Conservation (phyloP, 2,113 vertebrate genomes). For the Empidonax traillii region DNA sequence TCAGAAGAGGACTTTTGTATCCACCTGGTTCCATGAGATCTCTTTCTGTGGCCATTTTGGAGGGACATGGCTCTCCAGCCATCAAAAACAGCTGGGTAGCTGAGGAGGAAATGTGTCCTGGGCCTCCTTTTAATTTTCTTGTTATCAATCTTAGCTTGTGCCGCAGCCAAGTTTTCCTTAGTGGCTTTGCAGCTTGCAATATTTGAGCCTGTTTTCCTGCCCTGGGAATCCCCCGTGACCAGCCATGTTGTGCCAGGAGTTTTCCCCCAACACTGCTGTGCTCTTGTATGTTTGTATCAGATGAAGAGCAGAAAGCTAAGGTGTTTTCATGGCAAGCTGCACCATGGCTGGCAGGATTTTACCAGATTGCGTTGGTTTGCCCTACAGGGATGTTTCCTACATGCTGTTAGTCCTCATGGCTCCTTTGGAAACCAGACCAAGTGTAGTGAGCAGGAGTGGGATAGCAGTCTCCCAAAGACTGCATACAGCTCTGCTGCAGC, state of each 20-base stretch:
- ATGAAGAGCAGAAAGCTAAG: neutral
- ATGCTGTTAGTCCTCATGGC: neutral
- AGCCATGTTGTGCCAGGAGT: neutral
- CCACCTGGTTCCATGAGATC: neutral
- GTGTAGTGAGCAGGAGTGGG: rapidly evolving
- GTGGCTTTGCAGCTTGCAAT: neutral
- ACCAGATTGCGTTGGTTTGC: rapidly evolving
- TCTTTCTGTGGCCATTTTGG: neutral
- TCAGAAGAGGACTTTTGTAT: neutral
- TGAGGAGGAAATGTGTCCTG: neutral
- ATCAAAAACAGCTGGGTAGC: neutral
- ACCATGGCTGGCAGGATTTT: neutral
- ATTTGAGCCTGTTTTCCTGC: neutral
- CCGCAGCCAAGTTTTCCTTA: neutral
- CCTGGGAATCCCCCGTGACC: neutral
- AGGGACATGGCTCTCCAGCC: neutral
- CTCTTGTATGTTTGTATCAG: neutral
- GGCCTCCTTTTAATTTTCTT: neutral
- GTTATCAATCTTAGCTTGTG: neutral
- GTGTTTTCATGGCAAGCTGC: neutral
- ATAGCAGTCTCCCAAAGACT: neutral
- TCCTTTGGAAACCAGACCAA: neutral
- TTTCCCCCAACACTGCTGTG: rapidly evolving
- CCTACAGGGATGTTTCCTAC: neutral
- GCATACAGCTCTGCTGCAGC: neutral